These are phyloP conservation scores for Chironomus riparius DNA, from an alignment of 2,888 invertebrate genomes.

Conservation along the genomic window DNA sequence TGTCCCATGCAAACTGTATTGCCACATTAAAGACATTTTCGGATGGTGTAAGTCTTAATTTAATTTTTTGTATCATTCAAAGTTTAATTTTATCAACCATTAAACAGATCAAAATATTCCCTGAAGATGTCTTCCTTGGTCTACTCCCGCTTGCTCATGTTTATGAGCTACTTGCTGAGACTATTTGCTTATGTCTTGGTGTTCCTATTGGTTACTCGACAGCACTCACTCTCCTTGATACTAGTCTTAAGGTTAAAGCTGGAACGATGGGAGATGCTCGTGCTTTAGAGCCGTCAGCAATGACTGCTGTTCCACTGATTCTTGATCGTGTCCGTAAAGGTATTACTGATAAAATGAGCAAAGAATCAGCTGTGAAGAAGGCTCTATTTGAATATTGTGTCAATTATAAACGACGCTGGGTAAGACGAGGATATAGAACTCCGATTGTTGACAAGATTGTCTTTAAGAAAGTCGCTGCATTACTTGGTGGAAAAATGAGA, in stretches of 20 bases:
- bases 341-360: slow-evolving; percentile 86
- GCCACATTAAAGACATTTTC: slow-evolving; percentile 72
- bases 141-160: slow-evolving; percentile 97
- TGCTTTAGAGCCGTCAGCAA: slow-evolving; percentile 81
- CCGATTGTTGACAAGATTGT: slow-evolving; percentile 57
- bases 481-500: slow-evolving; percentile 84
- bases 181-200: slow-evolving; percentile 72
- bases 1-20: slow-evolving; percentile 74
- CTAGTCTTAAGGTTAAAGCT: slow-evolving; percentile 90
- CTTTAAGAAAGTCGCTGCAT: slow-evolving; percentile 44
- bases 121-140: slow-evolving; percentile 80
- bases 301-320: slow-evolving; percentile 95
- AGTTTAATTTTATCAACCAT: too few species aligned
- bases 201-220: slow-evolving; percentile 95
- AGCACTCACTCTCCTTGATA: slow-evolving; percentile 84
- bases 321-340: slow-evolving; percentile 96
- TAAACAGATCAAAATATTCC: slow-evolving; percentile 45
- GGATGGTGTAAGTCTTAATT: slow-evolving; percentile 49
- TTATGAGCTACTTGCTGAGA: slow-evolving; percentile 85
- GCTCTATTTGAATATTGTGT: slow-evolving; percentile 83
- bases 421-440: slow-evolving; percentile 70
- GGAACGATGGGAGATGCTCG: slow-evolving; percentile 93
- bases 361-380: slow-evolving; percentile 66
- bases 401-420: slow-evolving; percentile 64
- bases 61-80: too few species aligned